phyloP scores from a whole-genome alignment of 2,113 vertebrate species.

The Ploceus nigricollis region DNA sequence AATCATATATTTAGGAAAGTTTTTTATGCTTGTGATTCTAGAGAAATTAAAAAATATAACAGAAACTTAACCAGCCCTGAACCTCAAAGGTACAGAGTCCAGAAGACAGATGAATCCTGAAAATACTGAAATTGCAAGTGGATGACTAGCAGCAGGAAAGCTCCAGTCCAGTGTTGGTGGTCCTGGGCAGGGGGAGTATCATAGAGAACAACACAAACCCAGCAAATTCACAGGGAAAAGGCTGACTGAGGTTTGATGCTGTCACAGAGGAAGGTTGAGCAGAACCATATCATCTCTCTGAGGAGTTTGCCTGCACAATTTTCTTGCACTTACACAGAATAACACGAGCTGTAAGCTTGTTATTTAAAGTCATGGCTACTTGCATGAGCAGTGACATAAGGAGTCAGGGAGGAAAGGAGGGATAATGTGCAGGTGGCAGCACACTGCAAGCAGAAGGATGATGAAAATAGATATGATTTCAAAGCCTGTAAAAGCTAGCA shows the following conservation, averaged over 20 bases:
- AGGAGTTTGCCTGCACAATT: background rate
- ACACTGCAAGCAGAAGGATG: background rate
- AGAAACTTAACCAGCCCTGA: background rate
- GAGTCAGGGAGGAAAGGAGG: background rate
- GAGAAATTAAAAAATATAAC: background rate
- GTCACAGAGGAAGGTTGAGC: background rate
- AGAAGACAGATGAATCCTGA: background rate
- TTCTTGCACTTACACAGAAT: background rate
- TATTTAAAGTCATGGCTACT: background rate
- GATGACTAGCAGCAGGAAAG: background rate
- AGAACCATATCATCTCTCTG: background rate
- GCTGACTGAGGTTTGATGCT: background rate
- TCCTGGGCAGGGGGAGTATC: background rate
- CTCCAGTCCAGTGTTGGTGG: background rate
- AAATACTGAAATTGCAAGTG: background rate
- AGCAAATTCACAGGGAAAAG: background rate
- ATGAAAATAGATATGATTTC: background rate
- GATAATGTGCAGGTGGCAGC: background rate
- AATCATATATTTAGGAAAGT: background rate
- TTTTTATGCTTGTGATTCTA: background rate
- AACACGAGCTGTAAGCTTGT: fast-evolving
- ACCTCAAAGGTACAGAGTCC: background rate
- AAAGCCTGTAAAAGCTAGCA: background rate
- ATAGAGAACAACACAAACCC: background rate
- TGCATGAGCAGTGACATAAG: background rate